Conservation (phyloP, 2,113 vertebrate genomes). For the Gambusia holbrooki region DNA sequence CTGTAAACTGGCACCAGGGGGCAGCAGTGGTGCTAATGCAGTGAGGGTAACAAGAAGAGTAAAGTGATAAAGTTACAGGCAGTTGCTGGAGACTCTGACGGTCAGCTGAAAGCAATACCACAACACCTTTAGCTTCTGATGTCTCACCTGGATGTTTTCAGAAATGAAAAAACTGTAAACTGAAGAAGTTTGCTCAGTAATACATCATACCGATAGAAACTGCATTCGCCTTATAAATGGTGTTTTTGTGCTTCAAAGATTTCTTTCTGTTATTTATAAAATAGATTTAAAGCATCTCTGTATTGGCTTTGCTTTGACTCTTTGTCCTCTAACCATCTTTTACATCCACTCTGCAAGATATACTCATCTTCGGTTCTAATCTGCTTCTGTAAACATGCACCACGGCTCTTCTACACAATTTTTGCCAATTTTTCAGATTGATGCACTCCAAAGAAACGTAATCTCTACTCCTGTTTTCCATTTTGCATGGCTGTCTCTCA, state of each 20-base stretch:
- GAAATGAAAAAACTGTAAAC: background rate
- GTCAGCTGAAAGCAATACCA: background rate
- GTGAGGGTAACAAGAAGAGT: background rate
- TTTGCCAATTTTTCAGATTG: background rate
- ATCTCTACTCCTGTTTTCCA: background rate
- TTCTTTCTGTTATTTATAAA: background rate
- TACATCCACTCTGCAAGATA: background rate
- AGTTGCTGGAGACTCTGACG: background rate
- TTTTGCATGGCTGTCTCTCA: background rate
- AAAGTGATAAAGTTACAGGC: background rate
- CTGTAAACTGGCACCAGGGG: background rate
- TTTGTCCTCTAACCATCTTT: background rate
- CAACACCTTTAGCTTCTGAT: background rate
- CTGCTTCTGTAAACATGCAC: conserved; percentile 2
- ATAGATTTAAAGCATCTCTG: background rate
- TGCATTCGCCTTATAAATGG: background rate
- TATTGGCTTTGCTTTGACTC: background rate
- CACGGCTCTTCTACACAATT: background rate
- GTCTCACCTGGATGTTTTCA: background rate
- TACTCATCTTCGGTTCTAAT: background rate
- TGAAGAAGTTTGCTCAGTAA: background rate
- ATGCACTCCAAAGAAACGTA: background rate
- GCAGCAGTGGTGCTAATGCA: no score
- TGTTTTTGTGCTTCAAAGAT: background rate
- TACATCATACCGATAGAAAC: background rate